Conservation (phyloP, 1,140 invertebrate genomes). For the Lordiphosa stackelbergi region DNA sequence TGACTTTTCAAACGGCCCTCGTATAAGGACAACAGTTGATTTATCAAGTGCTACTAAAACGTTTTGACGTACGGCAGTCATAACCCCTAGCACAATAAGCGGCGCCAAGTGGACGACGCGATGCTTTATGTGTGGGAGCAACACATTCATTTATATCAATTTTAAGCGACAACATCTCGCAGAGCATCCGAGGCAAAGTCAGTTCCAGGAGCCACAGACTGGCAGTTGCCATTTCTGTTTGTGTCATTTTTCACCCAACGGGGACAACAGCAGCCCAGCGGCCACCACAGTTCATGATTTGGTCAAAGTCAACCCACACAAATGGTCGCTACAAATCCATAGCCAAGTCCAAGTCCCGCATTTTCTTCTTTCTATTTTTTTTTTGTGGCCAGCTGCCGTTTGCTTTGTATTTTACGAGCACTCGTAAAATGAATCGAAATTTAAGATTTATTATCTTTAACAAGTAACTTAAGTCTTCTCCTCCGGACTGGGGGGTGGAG, state of each 20-base stretch:
- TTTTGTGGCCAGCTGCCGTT: conserved; percentile 15
- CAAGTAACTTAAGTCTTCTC: conserved; percentile 54
- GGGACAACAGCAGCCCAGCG: conserved; percentile 13
- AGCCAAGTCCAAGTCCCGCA: conserved; percentile 12
- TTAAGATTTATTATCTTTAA: conserved; percentile 71
- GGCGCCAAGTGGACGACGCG: conserved; percentile 26
- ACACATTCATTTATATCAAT: conserved; percentile 68
- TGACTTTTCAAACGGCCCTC: background rate
- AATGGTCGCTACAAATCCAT: conserved; percentile 17
- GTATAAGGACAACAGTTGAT: conserved; percentile 35
- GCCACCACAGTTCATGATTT: conserved; percentile 26
- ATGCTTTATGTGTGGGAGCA: conserved; percentile 40
- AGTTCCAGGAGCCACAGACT: background rate
- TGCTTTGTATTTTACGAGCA: conserved; percentile 61
- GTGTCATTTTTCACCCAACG: conserved; percentile 52
- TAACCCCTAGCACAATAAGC: conserved; percentile 48
- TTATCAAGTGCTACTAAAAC: conserved; percentile 60
- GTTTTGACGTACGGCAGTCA: conserved; percentile 49
- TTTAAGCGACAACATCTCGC: conserved; percentile 25
- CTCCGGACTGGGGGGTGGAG: conserved; percentile 4
- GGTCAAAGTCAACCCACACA: conserved; percentile 38
- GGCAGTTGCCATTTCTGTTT: conserved; percentile 7
- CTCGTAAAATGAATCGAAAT: conserved; percentile 65
- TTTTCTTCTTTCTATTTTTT: conserved; percentile 4
- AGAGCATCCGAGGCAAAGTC: background rate